Evolutionary conservation across 2,888 invertebrate species (phyloP).

Genomic region (Priocnemis perturbator): DNA sequence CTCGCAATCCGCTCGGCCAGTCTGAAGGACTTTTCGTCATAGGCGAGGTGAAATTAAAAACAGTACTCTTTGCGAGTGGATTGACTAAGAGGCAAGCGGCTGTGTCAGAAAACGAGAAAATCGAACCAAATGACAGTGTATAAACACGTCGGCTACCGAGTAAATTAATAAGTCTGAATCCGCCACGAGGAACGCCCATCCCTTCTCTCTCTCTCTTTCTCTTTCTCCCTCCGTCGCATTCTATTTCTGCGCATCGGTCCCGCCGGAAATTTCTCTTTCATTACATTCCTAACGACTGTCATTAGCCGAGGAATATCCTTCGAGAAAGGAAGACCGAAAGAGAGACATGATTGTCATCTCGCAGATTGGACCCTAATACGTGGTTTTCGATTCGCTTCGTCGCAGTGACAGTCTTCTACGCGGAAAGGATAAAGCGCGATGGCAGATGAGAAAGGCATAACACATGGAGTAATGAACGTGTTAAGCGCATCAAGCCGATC

Average conservation of each 20-base stretch:
- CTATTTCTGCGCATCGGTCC: conserved; percentile 1
- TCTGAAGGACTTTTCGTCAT: neutral
- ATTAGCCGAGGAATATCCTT: conserved; percentile 47
- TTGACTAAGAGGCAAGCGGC: too few relatives aligned
- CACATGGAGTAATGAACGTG: neutral
- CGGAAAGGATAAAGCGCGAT: neutral
- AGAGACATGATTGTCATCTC: conserved; percentile 39
- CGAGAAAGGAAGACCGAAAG: conserved; percentile 20
- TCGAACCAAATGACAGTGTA: too few relatives aligned
- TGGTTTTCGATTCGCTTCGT: conserved; percentile 25
- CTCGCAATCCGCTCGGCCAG: neutral
- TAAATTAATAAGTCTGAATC: too few relatives aligned
- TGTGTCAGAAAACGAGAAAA: too few relatives aligned
- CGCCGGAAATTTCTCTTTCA: conserved; percentile 50
- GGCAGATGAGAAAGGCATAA: neutral
- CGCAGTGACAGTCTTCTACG: too few relatives aligned
- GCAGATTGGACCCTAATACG: conserved; percentile 41
- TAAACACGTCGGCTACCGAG: too few relatives aligned
- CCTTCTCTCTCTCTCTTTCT: too few relatives aligned
- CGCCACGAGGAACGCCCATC: neutral
- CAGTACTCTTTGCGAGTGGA: too few relatives aligned
- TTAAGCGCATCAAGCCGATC: too few relatives aligned
- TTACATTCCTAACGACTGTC: conserved; percentile 49
- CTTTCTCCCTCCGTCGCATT: neutral
- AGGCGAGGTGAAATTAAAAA: too few relatives aligned